These are phyloP conservation scores for Gymnocephalus cernua DNA, from an alignment of 2,113 vertebrate genomes.

Conservation along the genomic window DNA sequence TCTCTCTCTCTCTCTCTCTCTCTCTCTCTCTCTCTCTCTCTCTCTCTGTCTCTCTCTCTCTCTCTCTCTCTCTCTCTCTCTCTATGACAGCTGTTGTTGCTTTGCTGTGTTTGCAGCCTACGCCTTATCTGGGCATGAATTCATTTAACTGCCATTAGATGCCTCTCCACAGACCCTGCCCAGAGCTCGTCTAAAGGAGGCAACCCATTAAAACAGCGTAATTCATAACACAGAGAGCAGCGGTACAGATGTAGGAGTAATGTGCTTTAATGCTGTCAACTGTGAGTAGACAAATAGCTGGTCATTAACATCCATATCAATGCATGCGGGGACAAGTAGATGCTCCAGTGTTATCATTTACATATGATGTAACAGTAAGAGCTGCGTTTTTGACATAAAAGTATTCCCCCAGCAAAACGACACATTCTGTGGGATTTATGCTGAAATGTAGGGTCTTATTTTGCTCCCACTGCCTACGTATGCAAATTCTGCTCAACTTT, in stretches of 20 bases:
- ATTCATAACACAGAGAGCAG: conserved; percentile 70
- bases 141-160: conserved; percentile 80
- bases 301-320: conserved; percentile 67
- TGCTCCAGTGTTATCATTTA: conserved; percentile 67
- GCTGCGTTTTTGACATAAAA: conserved; percentile 70
- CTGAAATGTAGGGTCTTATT: conserved; percentile 59
- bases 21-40: too few relatives aligned
- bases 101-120: conserved; percentile 77
- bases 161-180: conserved; percentile 72
- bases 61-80: conserved; percentile 42
- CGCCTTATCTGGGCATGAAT: conserved; percentile 75
- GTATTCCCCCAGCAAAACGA: conserved; percentile 53
- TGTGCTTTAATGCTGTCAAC: conserved; percentile 74
- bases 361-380: conserved; percentile 63
- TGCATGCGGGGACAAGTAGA: conserved; percentile 22
- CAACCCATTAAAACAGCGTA: conserved; percentile 76
- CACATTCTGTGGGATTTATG: conserved; percentile 67
- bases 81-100: conserved; percentile 76
- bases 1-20: too few relatives aligned
- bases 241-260: conserved; percentile 64
- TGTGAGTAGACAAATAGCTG: conserved; percentile 70
- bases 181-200: conserved; percentile 67
- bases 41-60: not conserved
- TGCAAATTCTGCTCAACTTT: conserved; percentile 69
- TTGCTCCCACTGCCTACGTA: conserved; percentile 59